Evolutionary conservation across 2,113 vertebrate species (phyloP).

Genomic region (Setophaga kirtlandii): DNA sequence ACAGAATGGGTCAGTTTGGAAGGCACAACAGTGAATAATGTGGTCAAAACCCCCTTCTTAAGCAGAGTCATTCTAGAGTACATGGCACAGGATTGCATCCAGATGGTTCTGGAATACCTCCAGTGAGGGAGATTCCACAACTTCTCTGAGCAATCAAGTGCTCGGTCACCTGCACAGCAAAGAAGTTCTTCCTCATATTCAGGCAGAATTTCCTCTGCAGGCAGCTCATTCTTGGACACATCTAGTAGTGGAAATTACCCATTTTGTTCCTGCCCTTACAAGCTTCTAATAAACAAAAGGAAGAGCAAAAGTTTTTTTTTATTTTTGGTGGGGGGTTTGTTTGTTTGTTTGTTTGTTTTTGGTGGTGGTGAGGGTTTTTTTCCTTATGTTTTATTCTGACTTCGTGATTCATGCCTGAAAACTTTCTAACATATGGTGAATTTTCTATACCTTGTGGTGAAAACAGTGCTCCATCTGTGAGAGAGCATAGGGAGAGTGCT

Average conservation of each 20-base stretch:
- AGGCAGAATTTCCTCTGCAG: background rate
- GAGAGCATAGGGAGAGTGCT: background rate
- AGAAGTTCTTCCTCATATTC: background rate
- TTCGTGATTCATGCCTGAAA: background rate
- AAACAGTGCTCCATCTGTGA: background rate
- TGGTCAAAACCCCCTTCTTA: background rate
- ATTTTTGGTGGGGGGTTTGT: background rate
- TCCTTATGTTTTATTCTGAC: background rate
- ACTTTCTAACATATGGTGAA: background rate
- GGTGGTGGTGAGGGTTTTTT: background rate
- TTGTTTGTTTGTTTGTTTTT: background rate
- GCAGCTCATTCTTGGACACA: background rate
- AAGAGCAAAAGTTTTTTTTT: background rate
- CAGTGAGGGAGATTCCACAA: background rate
- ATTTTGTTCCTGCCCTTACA: background rate
- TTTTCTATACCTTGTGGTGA: background rate
- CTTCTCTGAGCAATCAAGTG: background rate
- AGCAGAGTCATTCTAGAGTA: background rate
- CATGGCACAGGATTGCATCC: background rate
- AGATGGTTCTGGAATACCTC: background rate
- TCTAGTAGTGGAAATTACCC: background rate
- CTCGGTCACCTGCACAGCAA: fast-evolving
- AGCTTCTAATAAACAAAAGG: background rate
- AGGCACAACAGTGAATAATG: background rate
- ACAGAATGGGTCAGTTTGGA: background rate